Conservation (phyloP, 2,888 invertebrate genomes). For the Sussaba pulchella region DNA sequence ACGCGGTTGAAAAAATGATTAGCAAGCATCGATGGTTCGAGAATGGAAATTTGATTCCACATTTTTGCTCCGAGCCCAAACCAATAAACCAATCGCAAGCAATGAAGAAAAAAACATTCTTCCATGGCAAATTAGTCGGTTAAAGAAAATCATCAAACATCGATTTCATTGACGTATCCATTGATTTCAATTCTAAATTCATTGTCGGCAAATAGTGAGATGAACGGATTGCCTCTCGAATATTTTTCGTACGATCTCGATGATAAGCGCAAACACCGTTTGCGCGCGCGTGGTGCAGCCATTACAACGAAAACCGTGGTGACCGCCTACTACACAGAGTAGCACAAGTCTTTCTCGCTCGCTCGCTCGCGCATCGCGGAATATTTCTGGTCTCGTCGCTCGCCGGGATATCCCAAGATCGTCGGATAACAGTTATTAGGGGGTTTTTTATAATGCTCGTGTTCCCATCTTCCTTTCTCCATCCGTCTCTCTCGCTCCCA, state of each 20-base stretch:
- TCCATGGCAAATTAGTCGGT: neutral
- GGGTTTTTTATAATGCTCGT: constrained; percentile 83
- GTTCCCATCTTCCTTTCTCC: constrained; percentile 74
- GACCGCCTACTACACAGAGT: constrained; percentile 56
- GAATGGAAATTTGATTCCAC: no score
- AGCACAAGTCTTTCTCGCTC: constrained; percentile 40
- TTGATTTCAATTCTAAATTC: no score
- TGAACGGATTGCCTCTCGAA: neutral
- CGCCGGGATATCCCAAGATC: constrained; percentile 79
- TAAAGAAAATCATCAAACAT: no score
- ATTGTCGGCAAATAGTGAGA: neutral
- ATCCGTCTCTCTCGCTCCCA: constrained; percentile 53
- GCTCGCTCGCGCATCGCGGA: constrained; percentile 30
- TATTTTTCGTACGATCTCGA: constrained; percentile 41
- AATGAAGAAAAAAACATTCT: neutral
- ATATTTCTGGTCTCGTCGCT: constrained; percentile 56
- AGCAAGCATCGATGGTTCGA: no score
- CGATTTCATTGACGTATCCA: no score
- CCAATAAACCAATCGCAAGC: no score
- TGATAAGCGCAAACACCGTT: constrained; percentile 36
- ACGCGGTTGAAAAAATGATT: no score
- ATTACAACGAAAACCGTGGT: constrained; percentile 55
- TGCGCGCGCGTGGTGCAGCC: constrained; percentile 54
- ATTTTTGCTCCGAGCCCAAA: no score
- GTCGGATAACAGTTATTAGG: constrained; percentile 84